Base-by-base conservation (phyloP, 1,140 invertebrate species). In the Pissodes strobi region DNA sequence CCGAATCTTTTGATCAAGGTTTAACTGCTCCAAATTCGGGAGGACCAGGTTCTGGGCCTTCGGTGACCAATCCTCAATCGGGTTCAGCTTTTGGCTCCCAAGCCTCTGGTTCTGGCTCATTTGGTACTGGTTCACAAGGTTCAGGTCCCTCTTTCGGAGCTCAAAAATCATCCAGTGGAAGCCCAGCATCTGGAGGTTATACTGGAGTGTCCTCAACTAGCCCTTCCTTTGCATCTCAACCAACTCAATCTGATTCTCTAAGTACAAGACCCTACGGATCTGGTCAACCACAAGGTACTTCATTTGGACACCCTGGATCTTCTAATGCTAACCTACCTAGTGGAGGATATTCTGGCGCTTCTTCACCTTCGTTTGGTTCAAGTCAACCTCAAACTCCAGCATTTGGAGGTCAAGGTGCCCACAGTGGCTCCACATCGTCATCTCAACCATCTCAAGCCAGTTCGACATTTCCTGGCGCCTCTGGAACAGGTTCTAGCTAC, bases 1-100 rank as follows among this genome's bases (percentile, higher is more conserved):
- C 27, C 10, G 43, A 21, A 19, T 12, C 4, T 1, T 46, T 17
- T 10, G 56, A 63, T 21, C 49, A 63, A 53, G 60, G 60, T 13
- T 18, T 45, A 8, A 0, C 48, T 8, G 48, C 48, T n/a, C 38
- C 60, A 0, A 19, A 1, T 1, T 21, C 6, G 10, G 15, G 17
- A 15, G 41, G 21, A 4, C 10, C 2, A 18, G 9, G 13, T 17
- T 5, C 9, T 17, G 27, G 17, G 2, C 3, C 38, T 41, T 4
- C 4, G 4, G 4, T 4, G 3, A 6, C 17, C 17, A 6, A 34
- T 8, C 6, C 6, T n/a, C 38, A n/a, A 41, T 41, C 38, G 3
- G 12, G 12, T 6, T 4, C 38, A 23, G n/a, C 0, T 25, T 19
- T 18, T 39, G 19, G 21, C 19, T 25, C 1, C 17, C n/a, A 25